These are phyloP conservation scores for Xanthorhoe spadicearia DNA, from an alignment of 2,888 invertebrate species.

Conservation along the genomic window DNA sequence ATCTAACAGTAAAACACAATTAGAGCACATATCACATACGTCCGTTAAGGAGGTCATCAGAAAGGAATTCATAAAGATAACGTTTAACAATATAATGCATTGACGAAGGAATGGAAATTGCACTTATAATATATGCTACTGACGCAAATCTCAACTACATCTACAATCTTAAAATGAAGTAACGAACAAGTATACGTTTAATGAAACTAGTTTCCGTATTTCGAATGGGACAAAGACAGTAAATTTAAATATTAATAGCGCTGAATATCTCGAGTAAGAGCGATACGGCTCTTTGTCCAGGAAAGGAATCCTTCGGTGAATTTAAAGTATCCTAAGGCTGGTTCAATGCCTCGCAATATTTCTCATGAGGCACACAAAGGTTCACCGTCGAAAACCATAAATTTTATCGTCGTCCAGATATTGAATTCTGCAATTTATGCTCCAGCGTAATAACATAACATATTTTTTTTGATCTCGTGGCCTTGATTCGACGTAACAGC, in stretches of 20 bases:
- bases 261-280: conserved; percentile 32
- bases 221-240: conserved; percentile 26
- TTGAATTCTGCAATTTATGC: conserved; percentile 73
- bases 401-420: conserved; percentile 71
- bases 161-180: neutral
- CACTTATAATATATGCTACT: conserved; percentile 59
- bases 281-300: conserved; percentile 54
- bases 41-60: conserved; percentile 49
- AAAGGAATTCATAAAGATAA: conserved; percentile 14
- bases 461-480: conserved; percentile 52
- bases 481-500: conserved; percentile 56
- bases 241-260: conserved; percentile 32
- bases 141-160: conserved; percentile 45
- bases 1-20: neutral
- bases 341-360: conserved; percentile 66
- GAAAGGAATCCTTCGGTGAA: conserved; percentile 66
- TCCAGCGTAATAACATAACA: conserved; percentile 56
- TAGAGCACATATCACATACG: neutral
- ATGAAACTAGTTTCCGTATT: conserved; percentile 30
- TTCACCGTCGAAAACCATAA: conserved; percentile 67
- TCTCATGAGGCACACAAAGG: conserved; percentile 67
- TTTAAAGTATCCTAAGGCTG: conserved; percentile 62
- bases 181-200: conserved; percentile 1
- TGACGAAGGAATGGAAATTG: conserved; percentile 51
- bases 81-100: conserved; percentile 50